These are phyloP conservation scores for Lateolabrax maculatus DNA, from an alignment of 2,797 vertebrate species.

Conservation along the genomic window DNA sequence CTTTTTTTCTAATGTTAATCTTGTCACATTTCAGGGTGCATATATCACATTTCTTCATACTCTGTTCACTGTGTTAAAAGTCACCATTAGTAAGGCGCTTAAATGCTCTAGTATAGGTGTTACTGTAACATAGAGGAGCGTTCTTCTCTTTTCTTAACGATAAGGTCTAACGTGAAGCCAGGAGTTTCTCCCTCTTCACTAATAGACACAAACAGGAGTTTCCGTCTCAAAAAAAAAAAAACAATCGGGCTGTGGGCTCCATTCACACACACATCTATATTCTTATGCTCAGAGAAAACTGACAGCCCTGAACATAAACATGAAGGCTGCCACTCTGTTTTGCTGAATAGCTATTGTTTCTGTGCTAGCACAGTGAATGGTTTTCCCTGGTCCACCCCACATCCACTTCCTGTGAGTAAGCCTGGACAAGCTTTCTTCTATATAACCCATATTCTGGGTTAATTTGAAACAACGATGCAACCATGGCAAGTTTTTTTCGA, in stretches of 20 bases:
- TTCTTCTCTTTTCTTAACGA: conserved; percentile 50
- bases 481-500: neutral
- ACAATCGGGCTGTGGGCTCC: neutral
- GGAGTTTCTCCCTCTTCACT: conserved; percentile 4
- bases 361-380: conserved; percentile 34
- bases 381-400: conserved; percentile 61
- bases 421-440: conserved; percentile 47
- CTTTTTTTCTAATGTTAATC: conserved; percentile 44
- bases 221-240: neutral
- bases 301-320: conserved; percentile 49
- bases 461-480: conserved; percentile 25
- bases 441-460: conserved; percentile 28
- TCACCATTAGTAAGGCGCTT: conserved; percentile 71
- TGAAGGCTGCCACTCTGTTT: conserved; percentile 45
- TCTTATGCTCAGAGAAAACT: conserved; percentile 38
- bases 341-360: conserved; percentile 69
- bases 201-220: conserved; percentile 9
- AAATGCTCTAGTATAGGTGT: conserved; percentile 42
- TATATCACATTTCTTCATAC: conserved; percentile 54
- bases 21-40: conserved; percentile 74
- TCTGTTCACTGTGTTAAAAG: conserved; percentile 47
- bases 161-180: conserved; percentile 32
- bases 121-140: conserved; percentile 71
- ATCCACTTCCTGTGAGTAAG: conserved; percentile 70
- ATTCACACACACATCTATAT: conserved; percentile 8